A percentile compares a stretch with the other conserved stretches of the same genome.
phyloP scores from a whole-genome alignment of 1,140 invertebrate species.

The Pseudobourletiella spinata region DNA sequence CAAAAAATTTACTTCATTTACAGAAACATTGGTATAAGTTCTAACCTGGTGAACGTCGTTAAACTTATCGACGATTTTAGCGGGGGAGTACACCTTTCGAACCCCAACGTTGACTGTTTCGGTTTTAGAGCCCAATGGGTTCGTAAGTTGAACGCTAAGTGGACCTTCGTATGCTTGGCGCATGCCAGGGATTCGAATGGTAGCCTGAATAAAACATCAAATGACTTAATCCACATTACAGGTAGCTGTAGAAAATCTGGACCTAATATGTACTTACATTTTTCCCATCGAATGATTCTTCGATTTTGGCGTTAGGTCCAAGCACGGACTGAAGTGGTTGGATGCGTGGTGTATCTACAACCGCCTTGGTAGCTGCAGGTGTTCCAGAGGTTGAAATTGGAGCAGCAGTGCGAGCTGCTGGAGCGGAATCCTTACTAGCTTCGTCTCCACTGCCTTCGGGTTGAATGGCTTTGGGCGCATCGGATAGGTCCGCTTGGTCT shows the following conservation, averaged over 20 bases:
- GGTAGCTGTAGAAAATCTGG: no score
- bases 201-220: conserved; percentile 51
- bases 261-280: conserved; percentile 9
- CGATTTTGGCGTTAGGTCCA: neutral
- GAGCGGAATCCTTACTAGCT: neutral
- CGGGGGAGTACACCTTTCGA: conserved; percentile 67
- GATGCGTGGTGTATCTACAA: neutral
- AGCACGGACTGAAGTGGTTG: neutral
- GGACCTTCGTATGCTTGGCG: conserved; percentile 54
- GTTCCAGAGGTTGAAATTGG: no score
- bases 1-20: no score
- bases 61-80: conserved; percentile 71
- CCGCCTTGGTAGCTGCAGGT: neutral
- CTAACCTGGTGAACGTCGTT: conserved; percentile 74
- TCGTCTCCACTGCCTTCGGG: neutral
- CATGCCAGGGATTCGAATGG: neutral
- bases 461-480: no score
- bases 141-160: conserved; percentile 46
- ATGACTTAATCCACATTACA: no score
- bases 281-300: conserved; percentile 7
- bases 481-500: no score
- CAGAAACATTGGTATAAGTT: no score
- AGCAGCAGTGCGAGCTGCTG: neutral
- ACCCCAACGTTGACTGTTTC: conserved; percentile 60
- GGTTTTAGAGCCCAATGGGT: conserved; percentile 61